Percentiles rank a stretch among this genome's conserved stretches.
Conservation (phyloP, 2,113 vertebrate species). For the Cephalopholis sonnerati region DNA sequence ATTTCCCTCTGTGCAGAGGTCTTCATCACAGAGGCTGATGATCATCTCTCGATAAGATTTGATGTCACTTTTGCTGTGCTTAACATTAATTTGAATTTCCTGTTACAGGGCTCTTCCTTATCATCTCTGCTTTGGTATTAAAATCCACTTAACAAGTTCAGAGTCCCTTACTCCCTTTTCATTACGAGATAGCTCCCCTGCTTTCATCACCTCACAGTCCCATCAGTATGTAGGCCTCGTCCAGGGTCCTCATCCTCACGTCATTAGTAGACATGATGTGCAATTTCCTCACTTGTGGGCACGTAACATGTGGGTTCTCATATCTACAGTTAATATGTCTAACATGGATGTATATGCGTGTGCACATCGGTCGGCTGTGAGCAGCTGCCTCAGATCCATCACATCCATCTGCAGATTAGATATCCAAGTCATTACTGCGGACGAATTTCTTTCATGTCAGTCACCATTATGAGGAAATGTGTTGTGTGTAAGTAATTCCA, state of each 20-base stretch:
- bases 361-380: background rate
- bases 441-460: conserved; percentile 37
- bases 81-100: conserved; percentile 60
- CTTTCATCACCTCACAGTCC: conserved; percentile 32
- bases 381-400: conserved; percentile 46
- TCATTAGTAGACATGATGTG: conserved; percentile 54
- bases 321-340: background rate
- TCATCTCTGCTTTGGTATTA: conserved; percentile 40
- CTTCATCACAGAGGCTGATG: conserved; percentile 47
- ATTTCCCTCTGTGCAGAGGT: conserved; percentile 22
- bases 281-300: conserved; percentile 2
- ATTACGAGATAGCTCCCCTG: conserved; percentile 42
- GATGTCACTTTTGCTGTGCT: conserved; percentile 42
- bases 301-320: background rate
- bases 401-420: conserved; percentile 40
- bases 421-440: conserved; percentile 40
- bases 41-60: conserved; percentile 39
- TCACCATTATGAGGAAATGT: conserved; percentile 42
- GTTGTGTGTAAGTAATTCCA: conserved; percentile 38
- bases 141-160: conserved; percentile 68
- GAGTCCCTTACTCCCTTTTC: conserved; percentile 40
- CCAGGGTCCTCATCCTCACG: conserved; percentile 20
- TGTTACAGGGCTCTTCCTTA: conserved; percentile 43
- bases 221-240: conserved; percentile 50
- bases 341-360: background rate